These are phyloP conservation scores for Diachasmimorpha longicaudata DNA, from an alignment of 1,140 invertebrate species.

Conservation along the genomic window DNA sequence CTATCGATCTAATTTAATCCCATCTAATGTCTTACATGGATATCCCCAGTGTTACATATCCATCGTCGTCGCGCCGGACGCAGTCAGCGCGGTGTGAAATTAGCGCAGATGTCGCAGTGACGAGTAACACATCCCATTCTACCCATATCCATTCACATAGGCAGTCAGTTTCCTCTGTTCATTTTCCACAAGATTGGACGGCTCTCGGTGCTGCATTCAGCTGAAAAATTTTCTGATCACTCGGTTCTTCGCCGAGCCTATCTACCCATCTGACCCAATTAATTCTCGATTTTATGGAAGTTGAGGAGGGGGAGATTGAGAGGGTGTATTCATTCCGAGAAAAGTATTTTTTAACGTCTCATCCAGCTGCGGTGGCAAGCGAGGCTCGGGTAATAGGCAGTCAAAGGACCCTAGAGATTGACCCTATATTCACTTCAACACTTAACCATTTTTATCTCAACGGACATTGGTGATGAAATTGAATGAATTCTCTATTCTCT, in stretches of 20 bases:
- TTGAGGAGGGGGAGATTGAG: background rate
- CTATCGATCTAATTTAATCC: constrained; percentile 2
- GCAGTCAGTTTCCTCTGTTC: constrained; percentile 47
- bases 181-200: constrained; percentile 63
- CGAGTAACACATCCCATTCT: constrained; percentile 45
- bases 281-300: constrained; percentile 28
- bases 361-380: background rate
- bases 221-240: background rate
- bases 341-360: background rate
- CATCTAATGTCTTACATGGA: background rate
- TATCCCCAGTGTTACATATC: background rate
- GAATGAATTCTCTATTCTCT: background rate
- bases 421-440: background rate
- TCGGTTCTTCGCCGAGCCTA: background rate
- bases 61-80: constrained; percentile 10
- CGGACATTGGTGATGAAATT: background rate
- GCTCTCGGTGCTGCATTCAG: background rate
- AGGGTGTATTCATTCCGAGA: background rate
- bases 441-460: background rate
- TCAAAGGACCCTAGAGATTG: background rate
- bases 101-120: constrained; percentile 63
- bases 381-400: background rate
- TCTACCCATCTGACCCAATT: constrained; percentile 46
- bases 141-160: background rate
- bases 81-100: constrained; percentile 63